These are phyloP conservation scores for Meriones unguiculatus DNA, from an alignment of 2,113 vertebrate species.

Conservation along the genomic window DNA sequence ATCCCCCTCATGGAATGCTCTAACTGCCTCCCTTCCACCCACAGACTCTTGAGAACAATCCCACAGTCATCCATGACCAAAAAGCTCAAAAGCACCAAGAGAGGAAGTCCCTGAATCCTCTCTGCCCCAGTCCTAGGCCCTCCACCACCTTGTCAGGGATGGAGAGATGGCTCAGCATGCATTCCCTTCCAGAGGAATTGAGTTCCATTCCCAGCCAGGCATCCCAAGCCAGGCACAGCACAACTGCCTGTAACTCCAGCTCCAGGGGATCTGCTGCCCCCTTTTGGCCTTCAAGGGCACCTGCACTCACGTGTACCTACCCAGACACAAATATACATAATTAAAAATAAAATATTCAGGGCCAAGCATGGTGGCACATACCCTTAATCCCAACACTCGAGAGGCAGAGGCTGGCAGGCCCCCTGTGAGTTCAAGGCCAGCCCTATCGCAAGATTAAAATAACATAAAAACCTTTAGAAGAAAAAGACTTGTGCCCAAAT, in stretches of 20 bases:
- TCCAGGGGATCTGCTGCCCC: neutral
- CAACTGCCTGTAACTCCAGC: neutral
- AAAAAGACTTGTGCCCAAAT: neutral
- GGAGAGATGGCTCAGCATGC: neutral
- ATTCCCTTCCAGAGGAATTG: neutral
- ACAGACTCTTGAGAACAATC: neutral
- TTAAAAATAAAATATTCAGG: neutral
- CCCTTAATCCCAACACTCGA: neutral
- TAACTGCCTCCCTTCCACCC: too few relatives aligned
- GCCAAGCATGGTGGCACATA: neutral
- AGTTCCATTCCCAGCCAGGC: neutral
- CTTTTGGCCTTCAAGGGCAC: neutral
- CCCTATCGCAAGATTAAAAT: neutral
- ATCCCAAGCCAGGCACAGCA: neutral
- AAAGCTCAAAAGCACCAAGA: neutral
- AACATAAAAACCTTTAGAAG: neutral
- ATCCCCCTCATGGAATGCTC: too few relatives aligned
- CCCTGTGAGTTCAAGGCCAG: too few relatives aligned
- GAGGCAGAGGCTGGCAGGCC: too few relatives aligned
- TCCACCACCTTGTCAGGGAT: neutral
- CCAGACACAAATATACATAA: neutral
- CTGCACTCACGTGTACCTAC: neutral
- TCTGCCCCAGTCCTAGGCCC: neutral
- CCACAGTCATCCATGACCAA: accelerated
- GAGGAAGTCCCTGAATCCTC: neutral